A percentile compares a stretch with the other conserved stretches of the same genome.
Conservation (phyloP, 2,888 invertebrate genomes). For the Cheilosia urbana region DNA sequence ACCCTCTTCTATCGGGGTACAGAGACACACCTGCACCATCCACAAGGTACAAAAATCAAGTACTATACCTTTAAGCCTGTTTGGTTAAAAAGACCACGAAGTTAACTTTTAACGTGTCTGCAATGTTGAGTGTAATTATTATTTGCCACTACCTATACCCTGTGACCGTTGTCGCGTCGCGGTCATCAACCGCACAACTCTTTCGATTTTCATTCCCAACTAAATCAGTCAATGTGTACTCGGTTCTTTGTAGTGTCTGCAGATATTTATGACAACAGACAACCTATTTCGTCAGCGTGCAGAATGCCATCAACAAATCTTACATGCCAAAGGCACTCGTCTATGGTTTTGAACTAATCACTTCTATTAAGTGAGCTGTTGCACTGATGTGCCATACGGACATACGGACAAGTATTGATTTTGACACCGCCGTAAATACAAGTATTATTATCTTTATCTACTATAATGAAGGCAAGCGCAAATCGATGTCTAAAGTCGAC, state of each 20-base stretch:
- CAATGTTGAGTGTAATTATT: too few relatives aligned
- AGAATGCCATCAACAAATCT: not conserved
- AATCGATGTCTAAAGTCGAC: not conserved
- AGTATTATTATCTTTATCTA: slow-evolving; percentile 1
- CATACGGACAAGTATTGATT: slow-evolving; percentile 2
- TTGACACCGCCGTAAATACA: not conserved
- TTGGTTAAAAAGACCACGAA: too few relatives aligned
- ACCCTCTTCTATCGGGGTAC: too few relatives aligned
- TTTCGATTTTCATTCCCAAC: too few relatives aligned
- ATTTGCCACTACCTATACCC: too few relatives aligned
- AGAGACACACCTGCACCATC: too few relatives aligned
- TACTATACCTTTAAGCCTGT: too few relatives aligned
- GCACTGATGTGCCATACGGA: not conserved
- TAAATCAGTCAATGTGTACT: too few relatives aligned
- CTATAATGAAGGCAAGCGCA: slow-evolving; percentile 3
- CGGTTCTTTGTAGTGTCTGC: not conserved
- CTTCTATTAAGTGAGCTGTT: not conserved
- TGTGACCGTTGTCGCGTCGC: too few relatives aligned
- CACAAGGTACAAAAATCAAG: too few relatives aligned
- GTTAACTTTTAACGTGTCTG: too few relatives aligned
- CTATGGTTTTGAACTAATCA: not conserved
- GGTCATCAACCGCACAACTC: too few relatives aligned
- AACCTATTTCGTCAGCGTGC: not conserved
- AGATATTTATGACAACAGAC: not conserved
- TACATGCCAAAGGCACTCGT: not conserved